These are phyloP conservation scores for Cotesia congregata DNA, from an alignment of 2,888 invertebrate species.

Conservation along the genomic window DNA sequence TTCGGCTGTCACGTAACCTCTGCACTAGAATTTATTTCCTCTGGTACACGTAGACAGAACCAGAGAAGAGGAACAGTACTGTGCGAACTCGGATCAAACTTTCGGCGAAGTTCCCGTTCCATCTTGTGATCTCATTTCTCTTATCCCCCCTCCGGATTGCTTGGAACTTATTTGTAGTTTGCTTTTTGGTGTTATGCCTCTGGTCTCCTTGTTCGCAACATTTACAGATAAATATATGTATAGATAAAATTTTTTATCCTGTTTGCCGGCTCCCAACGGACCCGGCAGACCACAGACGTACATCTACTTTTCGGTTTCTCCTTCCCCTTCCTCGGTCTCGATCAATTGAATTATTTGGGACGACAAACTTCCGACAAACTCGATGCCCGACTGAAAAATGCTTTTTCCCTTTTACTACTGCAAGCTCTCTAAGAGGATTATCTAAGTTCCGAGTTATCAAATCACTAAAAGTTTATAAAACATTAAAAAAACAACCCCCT, in stretches of 20 bases:
- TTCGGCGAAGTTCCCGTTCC: constrained; percentile 35
- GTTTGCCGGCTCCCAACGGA: constrained; percentile 19
- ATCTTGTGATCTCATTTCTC: constrained; percentile 30
- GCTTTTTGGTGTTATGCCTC: neutral
- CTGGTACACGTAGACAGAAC: constrained; percentile 26
- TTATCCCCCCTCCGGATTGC: constrained; percentile 26
- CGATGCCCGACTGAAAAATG: constrained; percentile 28
- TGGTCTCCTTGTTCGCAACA: constrained; percentile 20
- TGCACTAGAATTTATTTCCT: constrained; percentile 40
- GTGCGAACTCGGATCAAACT: constrained; percentile 26
- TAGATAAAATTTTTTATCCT: constrained; percentile 23
- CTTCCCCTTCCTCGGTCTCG: constrained; percentile 24
- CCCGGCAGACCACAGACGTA: constrained; percentile 29
- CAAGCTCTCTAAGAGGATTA: neutral
- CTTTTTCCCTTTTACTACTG: constrained; percentile 25
- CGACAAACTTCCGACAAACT: constrained; percentile 45
- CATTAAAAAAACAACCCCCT: neutral
- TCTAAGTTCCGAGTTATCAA: neutral
- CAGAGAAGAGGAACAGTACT: neutral
- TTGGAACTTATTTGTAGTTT: neutral
- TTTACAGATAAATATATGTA: constrained; percentile 27
- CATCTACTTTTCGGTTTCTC: constrained; percentile 35
- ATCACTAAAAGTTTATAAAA: constrained; percentile 6
- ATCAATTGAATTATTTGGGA: constrained; percentile 56
- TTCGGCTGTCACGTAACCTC: constrained; percentile 43